These are phyloP conservation scores for Babylonia areolata DNA, from an alignment of 1,140 invertebrate genomes.

Conservation along the genomic window DNA sequence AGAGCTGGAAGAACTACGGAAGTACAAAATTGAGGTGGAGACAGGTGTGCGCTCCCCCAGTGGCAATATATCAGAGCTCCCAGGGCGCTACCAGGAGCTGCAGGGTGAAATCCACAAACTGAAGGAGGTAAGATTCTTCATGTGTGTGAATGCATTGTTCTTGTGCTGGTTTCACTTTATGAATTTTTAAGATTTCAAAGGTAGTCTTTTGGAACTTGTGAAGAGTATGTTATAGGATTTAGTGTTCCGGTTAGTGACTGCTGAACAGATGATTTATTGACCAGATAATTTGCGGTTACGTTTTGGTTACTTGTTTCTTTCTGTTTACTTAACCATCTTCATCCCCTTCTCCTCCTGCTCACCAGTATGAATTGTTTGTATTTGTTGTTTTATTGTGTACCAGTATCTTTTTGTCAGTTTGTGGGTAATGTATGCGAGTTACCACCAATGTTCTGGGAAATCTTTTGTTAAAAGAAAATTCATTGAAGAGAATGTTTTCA, in stretches of 20 bases:
- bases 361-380: no score
- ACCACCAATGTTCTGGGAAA: no score
- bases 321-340: not conserved
- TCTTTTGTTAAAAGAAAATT: no score
- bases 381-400: no score
- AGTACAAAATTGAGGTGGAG: constrained; percentile 65
- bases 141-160: not conserved
- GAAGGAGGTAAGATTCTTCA: constrained; percentile 77
- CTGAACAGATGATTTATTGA: no score
- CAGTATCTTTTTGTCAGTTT: not conserved
- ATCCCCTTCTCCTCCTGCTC: not conserved
- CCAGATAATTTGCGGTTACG: no score
- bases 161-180: not conserved
- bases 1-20: constrained; percentile 74
- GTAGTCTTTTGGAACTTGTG: no score
- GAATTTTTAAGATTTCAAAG: no score
- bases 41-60: constrained; percentile 46
- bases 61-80: constrained; percentile 64
- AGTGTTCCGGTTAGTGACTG: no score
- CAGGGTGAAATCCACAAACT: constrained; percentile 78
- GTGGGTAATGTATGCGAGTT: no score
- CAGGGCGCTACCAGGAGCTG: constrained; percentile 74
- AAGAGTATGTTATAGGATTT: no score
- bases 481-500: no score
- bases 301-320: not conserved